A percentile compares a stretch with the other conserved stretches of the same genome.
These are phyloP conservation scores for Achlya flavicornis DNA, from an alignment of 2,888 invertebrate genomes.

Conservation along the genomic window DNA sequence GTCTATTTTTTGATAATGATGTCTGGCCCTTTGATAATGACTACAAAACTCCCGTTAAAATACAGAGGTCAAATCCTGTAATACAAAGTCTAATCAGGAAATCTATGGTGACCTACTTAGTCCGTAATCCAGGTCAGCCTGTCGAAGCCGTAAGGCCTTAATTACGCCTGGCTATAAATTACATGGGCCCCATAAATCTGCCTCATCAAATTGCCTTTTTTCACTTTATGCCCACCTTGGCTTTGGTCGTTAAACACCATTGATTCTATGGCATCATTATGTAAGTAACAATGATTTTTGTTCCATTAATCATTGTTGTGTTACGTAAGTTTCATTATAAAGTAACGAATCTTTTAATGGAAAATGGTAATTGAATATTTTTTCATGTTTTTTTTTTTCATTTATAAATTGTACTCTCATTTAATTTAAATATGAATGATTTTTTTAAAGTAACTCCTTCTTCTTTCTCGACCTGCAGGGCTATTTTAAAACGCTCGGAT, in stretches of 20 bases:
- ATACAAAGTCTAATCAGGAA: background rate
- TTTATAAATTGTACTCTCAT: background rate
- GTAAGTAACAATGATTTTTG: constrained; percentile 3
- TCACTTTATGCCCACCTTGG: constrained; percentile 3
- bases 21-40: no score
- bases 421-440: no score
- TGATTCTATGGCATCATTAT: constrained; percentile 3
- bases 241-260: background rate
- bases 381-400: background rate
- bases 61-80: constrained; percentile 1
- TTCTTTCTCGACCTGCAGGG: no score
- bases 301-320: background rate
- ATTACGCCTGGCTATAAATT: constrained; percentile 48
- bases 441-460: no score
- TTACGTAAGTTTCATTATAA: background rate
- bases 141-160: constrained; percentile 50
- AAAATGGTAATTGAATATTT: background rate
- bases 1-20: no score
- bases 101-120: constrained; percentile 11
- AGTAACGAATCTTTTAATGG: background rate
- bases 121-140: constrained; percentile 34
- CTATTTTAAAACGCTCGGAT: no score
- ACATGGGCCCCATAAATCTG: constrained; percentile 33
- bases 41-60: background rate
- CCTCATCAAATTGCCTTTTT: constrained; percentile 26